Percentiles rank a stretch among this genome's conserved stretches.
phyloP scores from a whole-genome alignment of 92 coral and sea anemone genomes.

The Parazoanthus darwini region DNA sequence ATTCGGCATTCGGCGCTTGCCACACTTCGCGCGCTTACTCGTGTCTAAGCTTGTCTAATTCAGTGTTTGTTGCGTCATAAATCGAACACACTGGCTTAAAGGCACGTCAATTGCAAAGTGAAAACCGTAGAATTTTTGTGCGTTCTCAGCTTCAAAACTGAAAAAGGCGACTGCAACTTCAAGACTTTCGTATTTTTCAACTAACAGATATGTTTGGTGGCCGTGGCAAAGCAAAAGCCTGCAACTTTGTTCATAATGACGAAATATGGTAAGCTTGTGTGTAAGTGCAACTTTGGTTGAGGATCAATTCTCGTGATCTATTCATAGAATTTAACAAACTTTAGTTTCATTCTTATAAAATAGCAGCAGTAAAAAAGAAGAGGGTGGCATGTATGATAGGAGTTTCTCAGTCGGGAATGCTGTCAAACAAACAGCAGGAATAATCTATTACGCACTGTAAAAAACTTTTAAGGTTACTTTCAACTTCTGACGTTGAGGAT shows the following conservation, averaged over 20 bases:
- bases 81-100: background rate
- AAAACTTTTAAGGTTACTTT: too few species aligned
- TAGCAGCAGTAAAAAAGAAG: too few species aligned
- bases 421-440: too few species aligned
- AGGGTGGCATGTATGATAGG: too few species aligned
- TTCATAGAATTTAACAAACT: too few species aligned
- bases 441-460: too few species aligned
- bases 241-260: constrained; percentile 83
- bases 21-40: too few species aligned
- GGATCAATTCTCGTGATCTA: too few species aligned
- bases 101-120: background rate
- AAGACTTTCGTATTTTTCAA: background rate
- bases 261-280: constrained; percentile 71
- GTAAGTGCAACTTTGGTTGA: too few species aligned
- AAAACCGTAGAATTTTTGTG: background rate
- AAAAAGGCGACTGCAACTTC: background rate
- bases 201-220: constrained; percentile 60
- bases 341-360: too few species aligned
- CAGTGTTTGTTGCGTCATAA: constrained; percentile 5
- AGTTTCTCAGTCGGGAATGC: too few species aligned
- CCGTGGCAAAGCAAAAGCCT: constrained; percentile 68
- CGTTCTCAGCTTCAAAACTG: background rate
- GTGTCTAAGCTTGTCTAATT: background rate
- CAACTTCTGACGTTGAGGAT: too few species aligned
- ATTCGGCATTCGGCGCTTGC: background rate